These are phyloP conservation scores for Falco cherrug DNA, from an alignment of 2,797 vertebrate genomes.

Conservation along the genomic window DNA sequence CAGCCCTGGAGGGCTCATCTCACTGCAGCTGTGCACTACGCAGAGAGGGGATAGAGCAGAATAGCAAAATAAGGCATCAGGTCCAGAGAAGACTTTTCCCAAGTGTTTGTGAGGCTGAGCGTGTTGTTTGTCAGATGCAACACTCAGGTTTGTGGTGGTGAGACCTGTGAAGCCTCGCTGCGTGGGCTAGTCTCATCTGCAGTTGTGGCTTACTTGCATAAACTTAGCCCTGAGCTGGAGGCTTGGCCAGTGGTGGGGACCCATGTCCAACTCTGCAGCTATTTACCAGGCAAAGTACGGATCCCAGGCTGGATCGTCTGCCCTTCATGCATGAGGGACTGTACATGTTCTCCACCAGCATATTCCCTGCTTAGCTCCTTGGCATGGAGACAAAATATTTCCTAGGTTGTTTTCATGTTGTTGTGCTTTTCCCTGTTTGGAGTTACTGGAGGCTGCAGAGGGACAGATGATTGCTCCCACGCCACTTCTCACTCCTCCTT, in stretches of 20 bases:
- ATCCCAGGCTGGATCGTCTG: background rate
- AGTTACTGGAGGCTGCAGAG: background rate
- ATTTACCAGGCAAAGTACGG: background rate
- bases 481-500: fast-evolving
- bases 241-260: background rate
- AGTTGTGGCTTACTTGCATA: fast-evolving
- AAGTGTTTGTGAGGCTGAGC: background rate
- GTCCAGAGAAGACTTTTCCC: background rate
- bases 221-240: background rate
- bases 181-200: background rate
- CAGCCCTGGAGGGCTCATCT: background rate
- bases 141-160: background rate
- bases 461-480: fast-evolving
- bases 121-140: background rate
- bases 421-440: background rate
- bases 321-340: fast-evolving
- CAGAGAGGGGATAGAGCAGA: background rate
- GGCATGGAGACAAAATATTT: background rate
- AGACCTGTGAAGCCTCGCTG: fast-evolving
- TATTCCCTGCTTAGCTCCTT: background rate
- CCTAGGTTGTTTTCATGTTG: background rate
- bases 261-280: background rate
- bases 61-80: background rate
- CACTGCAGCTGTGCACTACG: fast-evolving
- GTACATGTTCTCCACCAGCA: fast-evolving